Evolutionary conservation across 53 echinoderm and acorn worm species (phyloP).

Genomic region (Holothuria leucospilota): DNA sequence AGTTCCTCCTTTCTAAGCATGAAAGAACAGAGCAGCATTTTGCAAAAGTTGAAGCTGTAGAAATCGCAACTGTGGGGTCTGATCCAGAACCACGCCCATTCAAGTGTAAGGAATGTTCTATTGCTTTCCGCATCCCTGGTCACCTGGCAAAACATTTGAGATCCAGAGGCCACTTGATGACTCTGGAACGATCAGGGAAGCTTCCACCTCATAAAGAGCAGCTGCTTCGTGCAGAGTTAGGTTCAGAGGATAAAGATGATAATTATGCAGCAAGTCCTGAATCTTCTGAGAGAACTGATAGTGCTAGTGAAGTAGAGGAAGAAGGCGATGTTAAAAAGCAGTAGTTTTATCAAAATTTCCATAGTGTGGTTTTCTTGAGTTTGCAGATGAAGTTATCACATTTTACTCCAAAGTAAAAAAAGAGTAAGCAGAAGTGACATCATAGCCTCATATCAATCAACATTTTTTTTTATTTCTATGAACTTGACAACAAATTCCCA

Average conservation of each 20-base stretch:
- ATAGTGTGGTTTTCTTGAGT: no score
- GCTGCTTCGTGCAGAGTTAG: slow-evolving; percentile 55
- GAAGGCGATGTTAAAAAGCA: slow-evolving; percentile 7
- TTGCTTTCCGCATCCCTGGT: slow-evolving; percentile 97
- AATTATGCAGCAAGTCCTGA: slow-evolving; percentile 63
- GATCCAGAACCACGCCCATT: slow-evolving; percentile 93
- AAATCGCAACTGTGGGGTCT: slow-evolving; percentile 76
- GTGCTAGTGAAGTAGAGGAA: slow-evolving; percentile 87
- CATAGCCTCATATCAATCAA: no score
- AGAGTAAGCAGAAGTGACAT: no score
- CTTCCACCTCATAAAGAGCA: slow-evolving; percentile 76
- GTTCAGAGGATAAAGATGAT: slow-evolving; percentile 54
- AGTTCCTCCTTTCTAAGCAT: slow-evolving; percentile 85
- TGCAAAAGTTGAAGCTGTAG: slow-evolving; percentile 92
- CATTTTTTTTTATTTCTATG: no score
- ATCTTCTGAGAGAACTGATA: slow-evolving; percentile 92
- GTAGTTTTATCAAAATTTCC: no score
- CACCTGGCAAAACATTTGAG: slow-evolving; percentile 96
- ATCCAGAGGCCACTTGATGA: slow-evolving; percentile 89
- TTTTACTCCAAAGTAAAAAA: no score
- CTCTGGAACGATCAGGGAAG: slow-evolving; percentile 89
- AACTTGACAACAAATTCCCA: no score
- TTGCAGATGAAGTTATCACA: no score
- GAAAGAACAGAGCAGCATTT: slow-evolving; percentile 93
- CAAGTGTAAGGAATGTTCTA: slow-evolving; percentile 97